A percentile compares a stretch with the other conserved stretches of the same genome.
These are phyloP conservation scores for Sinhomidia bicolor DNA, from an alignment of 2,888 invertebrate genomes.

Conservation along the genomic window DNA sequence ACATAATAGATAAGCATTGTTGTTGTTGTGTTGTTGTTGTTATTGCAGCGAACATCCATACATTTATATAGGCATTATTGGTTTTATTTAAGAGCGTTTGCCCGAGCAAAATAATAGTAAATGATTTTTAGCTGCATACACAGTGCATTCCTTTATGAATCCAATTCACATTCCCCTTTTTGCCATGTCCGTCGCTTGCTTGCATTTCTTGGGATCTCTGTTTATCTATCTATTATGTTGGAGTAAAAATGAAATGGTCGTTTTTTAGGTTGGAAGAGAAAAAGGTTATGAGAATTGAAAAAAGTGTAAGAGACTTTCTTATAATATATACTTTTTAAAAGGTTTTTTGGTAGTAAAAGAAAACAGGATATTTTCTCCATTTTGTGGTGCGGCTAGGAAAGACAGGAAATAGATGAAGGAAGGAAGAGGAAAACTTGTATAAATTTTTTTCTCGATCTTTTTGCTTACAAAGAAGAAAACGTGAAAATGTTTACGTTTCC, in stretches of 20 bases:
- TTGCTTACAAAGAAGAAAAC: neutral
- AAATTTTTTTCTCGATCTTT: conserved; percentile 24
- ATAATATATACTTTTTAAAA: neutral
- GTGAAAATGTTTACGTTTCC: conserved; percentile 18
- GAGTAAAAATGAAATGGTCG: conserved; percentile 6
- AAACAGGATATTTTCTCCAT: neutral
- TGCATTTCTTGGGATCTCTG: conserved; percentile 1
- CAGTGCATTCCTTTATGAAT: neutral
- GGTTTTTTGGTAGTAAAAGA: neutral
- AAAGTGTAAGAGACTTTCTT: no score
- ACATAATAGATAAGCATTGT: conserved; percentile 6
- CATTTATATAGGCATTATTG: neutral
- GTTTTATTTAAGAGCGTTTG: neutral
- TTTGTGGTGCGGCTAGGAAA: neutral
- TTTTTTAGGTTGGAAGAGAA: neutral
- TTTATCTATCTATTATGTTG: conserved; percentile 39
- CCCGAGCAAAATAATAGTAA: neutral
- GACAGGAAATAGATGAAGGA: conserved; percentile 34
- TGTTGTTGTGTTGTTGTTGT: no score
- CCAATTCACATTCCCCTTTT: neutral
- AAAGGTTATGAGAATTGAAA: neutral
- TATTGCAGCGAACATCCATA: no score
- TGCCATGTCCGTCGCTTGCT: neutral
- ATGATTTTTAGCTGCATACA: neutral
- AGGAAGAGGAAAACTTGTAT: conserved; percentile 24